A percentile compares a stretch with the other conserved stretches of the same genome.
These are phyloP conservation scores for Hycleus phaleratus DNA, from an alignment of 1,140 invertebrate genomes.

Conservation along the genomic window DNA sequence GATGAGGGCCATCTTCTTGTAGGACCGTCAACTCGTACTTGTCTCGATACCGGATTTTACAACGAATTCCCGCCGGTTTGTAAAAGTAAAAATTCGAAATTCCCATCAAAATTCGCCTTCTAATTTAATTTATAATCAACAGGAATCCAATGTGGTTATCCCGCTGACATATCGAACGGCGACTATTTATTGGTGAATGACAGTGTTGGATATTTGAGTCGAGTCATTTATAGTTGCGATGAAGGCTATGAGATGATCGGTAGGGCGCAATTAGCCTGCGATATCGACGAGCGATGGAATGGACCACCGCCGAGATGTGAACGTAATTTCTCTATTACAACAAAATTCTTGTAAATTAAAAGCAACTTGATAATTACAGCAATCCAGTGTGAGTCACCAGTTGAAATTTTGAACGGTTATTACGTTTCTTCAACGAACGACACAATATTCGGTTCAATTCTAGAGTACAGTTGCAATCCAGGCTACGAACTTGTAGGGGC, in stretches of 20 bases:
- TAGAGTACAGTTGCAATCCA: conserved; percentile 67
- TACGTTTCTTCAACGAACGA: conserved; percentile 56
- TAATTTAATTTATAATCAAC: conserved; percentile 17
- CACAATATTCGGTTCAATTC: conserved; percentile 58
- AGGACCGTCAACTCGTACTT: conserved; percentile 73
- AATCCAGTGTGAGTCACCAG: conserved; percentile 66
- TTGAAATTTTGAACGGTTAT: conserved; percentile 62
- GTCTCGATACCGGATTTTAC: conserved; percentile 86
- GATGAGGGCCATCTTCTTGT: conserved; percentile 80
- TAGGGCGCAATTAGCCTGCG: conserved; percentile 74
- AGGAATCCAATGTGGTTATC: conserved; percentile 86
- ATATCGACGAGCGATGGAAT: conserved; percentile 89
- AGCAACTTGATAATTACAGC: conserved; percentile 43
- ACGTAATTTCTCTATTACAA: conserved; percentile 44
- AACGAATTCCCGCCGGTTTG: conserved; percentile 90
- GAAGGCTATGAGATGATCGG: conserved; percentile 78
- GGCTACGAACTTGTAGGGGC: conserved; percentile 65
- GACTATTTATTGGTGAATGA: conserved; percentile 74
- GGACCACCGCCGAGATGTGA: conserved; percentile 85
- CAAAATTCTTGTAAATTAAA: too few relatives aligned
- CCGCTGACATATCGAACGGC: conserved; percentile 77
- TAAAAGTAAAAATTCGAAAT: conserved; percentile 62
- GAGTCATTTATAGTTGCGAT: conserved; percentile 76
- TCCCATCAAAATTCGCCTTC: neutral
- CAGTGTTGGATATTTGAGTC: conserved; percentile 74